phyloP scores from a whole-genome alignment of 2,113 vertebrate species.

The Austrofundulus limnaeus region DNA sequence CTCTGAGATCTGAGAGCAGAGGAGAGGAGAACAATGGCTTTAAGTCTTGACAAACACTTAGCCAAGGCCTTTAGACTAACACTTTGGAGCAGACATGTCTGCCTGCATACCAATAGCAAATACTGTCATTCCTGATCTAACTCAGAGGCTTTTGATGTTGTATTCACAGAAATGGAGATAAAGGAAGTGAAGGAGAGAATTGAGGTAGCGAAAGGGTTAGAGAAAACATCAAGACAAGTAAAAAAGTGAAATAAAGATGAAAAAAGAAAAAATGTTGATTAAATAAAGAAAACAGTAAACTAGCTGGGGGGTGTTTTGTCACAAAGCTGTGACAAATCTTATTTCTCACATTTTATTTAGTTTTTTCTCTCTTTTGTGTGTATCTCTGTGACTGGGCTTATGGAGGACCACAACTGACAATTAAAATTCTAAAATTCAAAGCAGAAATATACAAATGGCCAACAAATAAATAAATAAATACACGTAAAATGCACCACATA shows the following conservation, averaged over 20 bases:
- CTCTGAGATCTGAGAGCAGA: constrained; percentile 81
- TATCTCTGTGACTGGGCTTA: too few species aligned
- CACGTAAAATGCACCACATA: too few species aligned
- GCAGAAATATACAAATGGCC: too few species aligned
- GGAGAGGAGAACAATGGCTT: constrained; percentile 77
- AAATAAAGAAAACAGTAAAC: background rate
- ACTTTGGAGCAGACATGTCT: constrained; percentile 82
- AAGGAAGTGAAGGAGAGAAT: constrained; percentile 51
- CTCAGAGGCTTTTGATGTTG: constrained; percentile 82
- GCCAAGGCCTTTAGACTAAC: constrained; percentile 80
- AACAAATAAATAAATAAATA: too few species aligned
- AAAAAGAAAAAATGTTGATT: background rate
- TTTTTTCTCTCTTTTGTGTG: too few species aligned
- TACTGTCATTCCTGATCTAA: constrained; percentile 81
- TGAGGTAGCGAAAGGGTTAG: constrained; percentile 29
- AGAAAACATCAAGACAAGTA: constrained; percentile 6
- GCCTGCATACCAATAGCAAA: constrained; percentile 84
- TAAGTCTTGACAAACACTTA: constrained; percentile 86
- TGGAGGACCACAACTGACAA: too few species aligned
- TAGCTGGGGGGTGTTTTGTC: too few species aligned
- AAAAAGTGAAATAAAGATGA: constrained; percentile 13
- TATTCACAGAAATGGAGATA: constrained; percentile 70
- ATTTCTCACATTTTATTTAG: too few species aligned
- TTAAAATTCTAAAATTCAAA: too few species aligned
- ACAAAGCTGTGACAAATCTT: too few species aligned